phyloP scores from a whole-genome alignment of 2,113 vertebrate genomes.

The Hippocampus barbouri region DNA sequence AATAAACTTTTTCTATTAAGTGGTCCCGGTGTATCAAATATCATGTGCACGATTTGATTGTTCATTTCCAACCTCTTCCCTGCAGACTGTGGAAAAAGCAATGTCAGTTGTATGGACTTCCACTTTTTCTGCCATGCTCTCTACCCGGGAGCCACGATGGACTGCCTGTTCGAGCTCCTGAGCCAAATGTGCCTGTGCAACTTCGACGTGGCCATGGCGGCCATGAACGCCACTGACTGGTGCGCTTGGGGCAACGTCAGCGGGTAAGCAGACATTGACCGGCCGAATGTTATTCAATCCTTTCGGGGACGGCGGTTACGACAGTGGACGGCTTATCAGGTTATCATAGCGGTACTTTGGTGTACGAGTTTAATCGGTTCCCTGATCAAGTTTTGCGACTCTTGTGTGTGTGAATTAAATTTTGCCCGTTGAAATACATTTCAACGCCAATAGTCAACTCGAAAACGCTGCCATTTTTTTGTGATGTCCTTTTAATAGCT shows the following conservation, averaged over 20 bases:
- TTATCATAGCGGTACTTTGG: too few species aligned
- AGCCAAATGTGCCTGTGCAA: rapidly evolving
- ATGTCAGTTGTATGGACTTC: rapidly evolving
- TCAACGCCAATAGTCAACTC: too few species aligned
- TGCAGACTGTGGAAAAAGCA: conserved; percentile 42
- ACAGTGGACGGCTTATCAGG: too few species aligned
- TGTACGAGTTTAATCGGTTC: too few species aligned
- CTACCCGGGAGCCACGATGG: neutral
- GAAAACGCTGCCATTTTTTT: too few species aligned
- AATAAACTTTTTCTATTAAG: too few species aligned
- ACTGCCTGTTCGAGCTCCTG: conserved; percentile 18
- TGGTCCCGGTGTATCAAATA: neutral
- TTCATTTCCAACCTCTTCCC: neutral
- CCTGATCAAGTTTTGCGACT: too few species aligned
- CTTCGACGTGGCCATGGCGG: conserved; percentile 29
- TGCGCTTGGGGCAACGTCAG: conserved; percentile 65
- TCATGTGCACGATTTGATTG: neutral
- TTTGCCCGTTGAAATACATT: too few species aligned
- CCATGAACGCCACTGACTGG: conserved; percentile 53
- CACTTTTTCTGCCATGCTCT: rapidly evolving
- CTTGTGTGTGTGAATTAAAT: too few species aligned
- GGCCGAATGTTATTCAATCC: too few species aligned
- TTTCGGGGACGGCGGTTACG: too few species aligned
- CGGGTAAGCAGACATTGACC: conserved; percentile 40
- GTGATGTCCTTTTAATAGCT: too few species aligned